Evolutionary conservation across 2,888 invertebrate genomes (phyloP).

Genomic region (Parascotia fuliginaria): DNA sequence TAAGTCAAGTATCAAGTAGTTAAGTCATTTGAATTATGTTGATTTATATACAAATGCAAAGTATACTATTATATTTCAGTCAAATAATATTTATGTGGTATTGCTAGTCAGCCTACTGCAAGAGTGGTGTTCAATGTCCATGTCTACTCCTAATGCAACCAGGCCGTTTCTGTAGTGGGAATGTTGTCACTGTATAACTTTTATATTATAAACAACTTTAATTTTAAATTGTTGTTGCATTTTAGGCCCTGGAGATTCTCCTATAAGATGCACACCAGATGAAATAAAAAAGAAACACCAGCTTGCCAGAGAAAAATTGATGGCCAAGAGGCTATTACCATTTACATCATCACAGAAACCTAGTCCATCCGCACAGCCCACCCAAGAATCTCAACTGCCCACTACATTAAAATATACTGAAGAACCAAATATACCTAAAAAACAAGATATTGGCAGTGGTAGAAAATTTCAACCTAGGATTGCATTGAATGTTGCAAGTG

Average conservation of each 20-base stretch:
- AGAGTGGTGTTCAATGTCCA: too few species aligned
- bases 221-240: constrained; percentile 12
- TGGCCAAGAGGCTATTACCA: constrained; percentile 80
- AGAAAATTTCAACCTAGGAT: constrained; percentile 62
- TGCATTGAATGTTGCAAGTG: constrained; percentile 39
- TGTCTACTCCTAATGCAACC: too few species aligned
- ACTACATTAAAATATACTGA: constrained; percentile 14
- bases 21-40: too few species aligned
- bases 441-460: constrained; percentile 39
- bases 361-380: constrained; percentile 28
- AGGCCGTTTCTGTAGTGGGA: too few species aligned
- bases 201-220: too few species aligned
- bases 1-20: too few species aligned
- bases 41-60: too few species aligned
- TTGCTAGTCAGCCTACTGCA: too few species aligned
- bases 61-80: too few species aligned
- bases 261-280: constrained; percentile 82
- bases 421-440: constrained; percentile 19
- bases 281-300: constrained; percentile 87
- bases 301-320: constrained; percentile 86
- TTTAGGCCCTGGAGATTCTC: constrained; percentile 64
- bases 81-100: too few species aligned
- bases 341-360: constrained; percentile 64
- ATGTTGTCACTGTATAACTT: too few species aligned
- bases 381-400: constrained; percentile 16